Evolutionary conservation across 35 echinoderm and acorn worm species (phyloP).

Genomic region (Apostichopus californicus): DNA sequence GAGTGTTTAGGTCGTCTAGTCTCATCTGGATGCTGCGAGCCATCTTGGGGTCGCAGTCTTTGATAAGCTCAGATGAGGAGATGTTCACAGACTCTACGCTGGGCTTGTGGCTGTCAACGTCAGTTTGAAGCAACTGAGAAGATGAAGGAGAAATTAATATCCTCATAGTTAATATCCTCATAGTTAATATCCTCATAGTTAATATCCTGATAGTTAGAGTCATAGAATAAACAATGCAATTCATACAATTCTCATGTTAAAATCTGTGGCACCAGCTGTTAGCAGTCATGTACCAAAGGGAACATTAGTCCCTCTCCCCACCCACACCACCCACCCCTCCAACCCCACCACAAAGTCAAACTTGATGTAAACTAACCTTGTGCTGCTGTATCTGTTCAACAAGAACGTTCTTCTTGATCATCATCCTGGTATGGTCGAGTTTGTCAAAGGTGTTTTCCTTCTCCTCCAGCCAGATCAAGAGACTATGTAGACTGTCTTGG

Average conservation of each 20-base stretch:
- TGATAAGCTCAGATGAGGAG: constrained; percentile 79
- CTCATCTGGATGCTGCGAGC: constrained; percentile 82
- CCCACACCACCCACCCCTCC: too few species aligned
- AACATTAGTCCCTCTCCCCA: too few species aligned
- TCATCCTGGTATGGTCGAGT: constrained; percentile 71
- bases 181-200: too few species aligned
- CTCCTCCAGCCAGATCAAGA: constrained; percentile 97
- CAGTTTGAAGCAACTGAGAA: constrained; percentile 85
- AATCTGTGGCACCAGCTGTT: too few species aligned
- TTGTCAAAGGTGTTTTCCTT: constrained; percentile 96
- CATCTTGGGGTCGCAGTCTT: constrained; percentile 86
- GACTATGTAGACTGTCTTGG: constrained; percentile 89
- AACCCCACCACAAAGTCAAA: too few species aligned
- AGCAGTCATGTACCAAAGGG: too few species aligned
- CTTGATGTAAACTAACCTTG: constrained; percentile 61
- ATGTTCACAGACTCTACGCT: constrained; percentile 90
- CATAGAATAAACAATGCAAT: too few species aligned
- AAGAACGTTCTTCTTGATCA: constrained; percentile 85
- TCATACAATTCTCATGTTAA: too few species aligned
- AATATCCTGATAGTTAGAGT: too few species aligned
- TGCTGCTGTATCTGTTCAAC: constrained; percentile 95
- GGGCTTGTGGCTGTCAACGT: constrained; percentile 98
- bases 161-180: too few species aligned
- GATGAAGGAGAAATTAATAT: not conserved
- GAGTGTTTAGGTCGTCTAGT: constrained; percentile 92